Evolutionary conservation across 2,888 invertebrate genomes (phyloP).

Genomic region (Campopleginae sp.): DNA sequence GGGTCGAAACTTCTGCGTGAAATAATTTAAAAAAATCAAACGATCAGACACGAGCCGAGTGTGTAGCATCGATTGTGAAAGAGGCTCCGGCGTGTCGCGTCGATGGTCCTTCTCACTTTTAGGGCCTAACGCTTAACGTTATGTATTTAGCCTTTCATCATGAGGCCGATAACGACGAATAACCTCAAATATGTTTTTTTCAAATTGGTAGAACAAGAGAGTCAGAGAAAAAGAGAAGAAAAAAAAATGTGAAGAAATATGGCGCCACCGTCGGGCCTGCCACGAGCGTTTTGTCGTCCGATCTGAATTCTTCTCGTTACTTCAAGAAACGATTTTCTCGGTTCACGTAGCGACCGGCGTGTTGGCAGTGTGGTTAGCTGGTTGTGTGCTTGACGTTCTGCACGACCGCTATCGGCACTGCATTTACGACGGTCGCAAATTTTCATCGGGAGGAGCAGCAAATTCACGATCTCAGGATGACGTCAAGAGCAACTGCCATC

Average conservation of each 20-base stretch:
- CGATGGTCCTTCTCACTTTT: background rate
- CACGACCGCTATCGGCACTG: constrained; percentile 99
- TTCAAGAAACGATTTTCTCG: constrained; percentile 13
- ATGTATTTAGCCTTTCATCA: background rate
- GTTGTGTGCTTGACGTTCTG: constrained; percentile 90
- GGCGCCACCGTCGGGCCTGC: constrained; percentile 3
- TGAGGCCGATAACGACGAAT: constrained; percentile 1
- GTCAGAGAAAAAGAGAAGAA: background rate
- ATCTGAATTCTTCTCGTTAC: constrained; percentile 37
- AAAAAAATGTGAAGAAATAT: background rate
- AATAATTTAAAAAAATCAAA: background rate
- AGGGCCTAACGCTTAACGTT: background rate
- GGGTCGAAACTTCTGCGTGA: background rate
- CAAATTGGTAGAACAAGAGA: background rate
- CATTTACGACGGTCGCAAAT: constrained; percentile 89
- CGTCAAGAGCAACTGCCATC: constrained; percentile 7
- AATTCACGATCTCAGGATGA: constrained; percentile 48
- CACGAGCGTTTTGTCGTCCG: constrained; percentile 5
- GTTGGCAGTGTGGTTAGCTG: constrained; percentile 99
- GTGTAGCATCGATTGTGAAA: constrained; percentile 45
- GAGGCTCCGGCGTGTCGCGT: background rate
- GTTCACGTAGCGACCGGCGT: constrained; percentile 85
- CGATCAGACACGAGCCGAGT: constrained; percentile 38
- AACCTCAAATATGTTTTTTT: constrained; percentile 16
- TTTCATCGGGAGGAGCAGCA: constrained; percentile 62